These are phyloP conservation scores for Rhizomys pruinosus DNA, from an alignment of 2,113 vertebrate genomes.

Conservation along the genomic window DNA sequence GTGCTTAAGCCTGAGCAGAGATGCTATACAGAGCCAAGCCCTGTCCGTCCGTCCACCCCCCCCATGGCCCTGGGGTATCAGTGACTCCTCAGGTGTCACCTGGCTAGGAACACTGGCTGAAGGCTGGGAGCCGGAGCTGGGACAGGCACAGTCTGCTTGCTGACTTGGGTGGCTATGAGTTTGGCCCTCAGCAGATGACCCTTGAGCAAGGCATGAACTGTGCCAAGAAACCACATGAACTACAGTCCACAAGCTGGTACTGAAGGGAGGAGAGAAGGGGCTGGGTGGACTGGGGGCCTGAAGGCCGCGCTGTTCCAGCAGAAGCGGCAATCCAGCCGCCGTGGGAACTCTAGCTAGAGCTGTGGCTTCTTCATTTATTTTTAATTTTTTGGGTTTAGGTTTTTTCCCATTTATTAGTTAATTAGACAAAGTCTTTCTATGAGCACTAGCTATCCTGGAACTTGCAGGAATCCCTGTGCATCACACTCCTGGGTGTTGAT, in stretches of 20 bases:
- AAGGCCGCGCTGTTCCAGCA: neutral
- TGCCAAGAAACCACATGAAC: neutral
- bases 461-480: too few species aligned
- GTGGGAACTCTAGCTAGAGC: neutral
- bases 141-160: neutral
- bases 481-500: neutral
- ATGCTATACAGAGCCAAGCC: neutral
- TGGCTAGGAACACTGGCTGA: neutral
- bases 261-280: neutral
- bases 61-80: neutral
- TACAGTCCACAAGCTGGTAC: neutral
- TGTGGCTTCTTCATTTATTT: neutral
- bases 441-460: neutral
- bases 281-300: fast-evolving
- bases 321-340: neutral
- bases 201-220: neutral
- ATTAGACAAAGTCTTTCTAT: neutral
- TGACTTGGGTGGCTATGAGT: neutral
- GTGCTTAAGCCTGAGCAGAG: neutral
- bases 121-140: neutral
- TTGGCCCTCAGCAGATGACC: neutral
- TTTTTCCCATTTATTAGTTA: neutral
- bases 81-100: neutral
- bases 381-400: too few species aligned
- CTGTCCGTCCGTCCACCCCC: neutral